Evolutionary conservation across 2,888 invertebrate species (phyloP).

Genomic region (Drosophila neoperkinsi): DNA sequence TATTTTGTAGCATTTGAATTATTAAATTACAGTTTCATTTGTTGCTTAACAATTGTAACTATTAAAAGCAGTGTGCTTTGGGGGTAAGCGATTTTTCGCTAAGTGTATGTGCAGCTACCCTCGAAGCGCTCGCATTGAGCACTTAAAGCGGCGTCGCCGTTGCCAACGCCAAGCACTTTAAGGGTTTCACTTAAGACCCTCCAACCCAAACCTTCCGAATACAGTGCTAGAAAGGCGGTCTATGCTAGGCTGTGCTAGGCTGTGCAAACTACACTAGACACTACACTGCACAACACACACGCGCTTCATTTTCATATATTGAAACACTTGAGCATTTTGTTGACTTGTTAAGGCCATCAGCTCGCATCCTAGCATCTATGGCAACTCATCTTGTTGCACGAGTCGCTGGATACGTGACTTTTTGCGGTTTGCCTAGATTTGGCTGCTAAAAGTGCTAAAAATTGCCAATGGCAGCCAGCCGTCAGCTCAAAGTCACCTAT

Average conservation of each 20-base stretch:
- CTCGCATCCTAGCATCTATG: constrained; percentile 30
- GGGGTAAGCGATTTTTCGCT: constrained; percentile 11
- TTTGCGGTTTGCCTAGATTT: constrained; percentile 83
- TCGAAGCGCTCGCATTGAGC: constrained; percentile 41
- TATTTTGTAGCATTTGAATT: not conserved
- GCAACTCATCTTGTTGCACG: constrained; percentile 41
- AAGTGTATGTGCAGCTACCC: constrained; percentile 33
- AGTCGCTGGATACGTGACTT: constrained; percentile 78
- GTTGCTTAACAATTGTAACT: not conserved
- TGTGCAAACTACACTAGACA: constrained; percentile 10
- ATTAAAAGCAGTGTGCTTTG: not conserved
- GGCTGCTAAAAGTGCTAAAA: constrained; percentile 73
- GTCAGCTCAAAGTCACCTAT: constrained; percentile 26
- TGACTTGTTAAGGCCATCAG: constrained; percentile 62
- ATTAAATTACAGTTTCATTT: not conserved
- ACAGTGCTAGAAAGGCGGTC: not conserved
- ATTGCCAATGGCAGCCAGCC: constrained; percentile 42
- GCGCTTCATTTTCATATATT: constrained; percentile 28
- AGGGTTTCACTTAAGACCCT: constrained; percentile 76
- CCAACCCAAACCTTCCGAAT: not conserved
- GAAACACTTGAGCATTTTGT: constrained; percentile 70
- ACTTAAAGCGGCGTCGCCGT: constrained; percentile 71
- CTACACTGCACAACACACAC: constrained; percentile 19
- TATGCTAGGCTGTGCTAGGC: constrained; percentile 11
- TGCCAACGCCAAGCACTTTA: constrained; percentile 62